phyloP scores from a whole-genome alignment of 2,888 invertebrate species.

The Heliconius charithonia region DNA sequence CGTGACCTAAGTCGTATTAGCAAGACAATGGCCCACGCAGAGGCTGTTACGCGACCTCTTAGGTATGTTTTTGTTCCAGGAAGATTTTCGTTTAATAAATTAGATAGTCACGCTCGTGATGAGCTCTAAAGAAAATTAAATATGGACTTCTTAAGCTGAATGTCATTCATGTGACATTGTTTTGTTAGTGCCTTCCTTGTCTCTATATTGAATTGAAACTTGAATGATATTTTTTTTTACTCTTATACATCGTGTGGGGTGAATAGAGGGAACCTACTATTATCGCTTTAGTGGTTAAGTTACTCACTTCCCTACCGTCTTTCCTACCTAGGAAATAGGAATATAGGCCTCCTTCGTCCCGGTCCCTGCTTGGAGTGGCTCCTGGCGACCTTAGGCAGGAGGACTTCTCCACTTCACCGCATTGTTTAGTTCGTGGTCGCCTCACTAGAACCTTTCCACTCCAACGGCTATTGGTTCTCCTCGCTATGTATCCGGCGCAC shows the following conservation, averaged over 20 bases:
- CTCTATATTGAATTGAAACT: no score
- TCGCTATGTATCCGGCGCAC: background rate
- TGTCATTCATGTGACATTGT: background rate
- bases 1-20: conserved; percentile 24
- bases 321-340: no score
- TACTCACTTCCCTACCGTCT: background rate
- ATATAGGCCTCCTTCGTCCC: no score
- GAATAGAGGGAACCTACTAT: background rate
- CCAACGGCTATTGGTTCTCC: background rate
- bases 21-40: conserved; percentile 23
- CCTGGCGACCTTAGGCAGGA: no score
- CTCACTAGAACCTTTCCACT: background rate
- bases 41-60: conserved; percentile 24
- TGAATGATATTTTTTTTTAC: background rate
- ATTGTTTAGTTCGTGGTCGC: background rate
- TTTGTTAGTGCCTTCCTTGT: background rate
- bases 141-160: background rate
- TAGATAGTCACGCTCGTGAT: conserved; percentile 25
- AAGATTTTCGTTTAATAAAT: conserved; percentile 25
- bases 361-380: no score
- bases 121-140: conserved; percentile 26
- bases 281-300: background rate
- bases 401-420: no score
- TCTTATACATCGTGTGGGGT: background rate
- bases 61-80: conserved; percentile 24